Evolutionary conservation across 2,888 invertebrate genomes (phyloP).

Genomic region (Dione juno): DNA sequence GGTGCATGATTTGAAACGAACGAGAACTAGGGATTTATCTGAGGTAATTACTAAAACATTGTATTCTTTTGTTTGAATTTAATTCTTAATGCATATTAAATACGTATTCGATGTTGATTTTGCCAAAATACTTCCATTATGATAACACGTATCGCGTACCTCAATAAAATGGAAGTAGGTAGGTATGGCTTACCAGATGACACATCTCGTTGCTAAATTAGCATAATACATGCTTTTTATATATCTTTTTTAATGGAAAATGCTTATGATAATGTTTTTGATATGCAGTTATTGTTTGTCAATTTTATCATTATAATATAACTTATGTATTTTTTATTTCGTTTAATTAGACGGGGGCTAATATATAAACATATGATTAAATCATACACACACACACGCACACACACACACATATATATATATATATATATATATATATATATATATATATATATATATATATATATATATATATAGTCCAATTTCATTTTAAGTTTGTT

Average conservation of each 20-base stretch:
- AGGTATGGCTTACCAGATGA: constrained; percentile 15
- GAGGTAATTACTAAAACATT: constrained; percentile 4
- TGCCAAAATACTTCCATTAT: constrained; percentile 11
- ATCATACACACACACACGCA: too few species aligned
- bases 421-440: too few species aligned
- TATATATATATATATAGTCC: neutral
- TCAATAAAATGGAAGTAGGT: constrained; percentile 3
- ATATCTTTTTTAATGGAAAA: neutral
- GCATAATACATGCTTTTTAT: neutral
- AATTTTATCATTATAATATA: too few species aligned
- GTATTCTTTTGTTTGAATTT: neutral
- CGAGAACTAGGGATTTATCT: neutral
- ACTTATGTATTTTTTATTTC: too few species aligned
- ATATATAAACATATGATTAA: neutral
- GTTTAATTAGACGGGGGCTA: neutral
- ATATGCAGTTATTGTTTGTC: neutral
- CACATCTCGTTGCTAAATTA: neutral
- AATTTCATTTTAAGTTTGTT: neutral
- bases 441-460: too few species aligned
- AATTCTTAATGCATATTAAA: neutral
- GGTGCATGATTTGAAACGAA: neutral
- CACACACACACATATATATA: too few species aligned
- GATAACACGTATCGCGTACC: constrained; percentile 8
- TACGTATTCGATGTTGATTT: constrained; percentile 54
- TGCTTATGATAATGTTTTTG: neutral